Evolutionary conservation across 2,888 invertebrate species (phyloP).

Genomic region (Drosophila pseudotakahashii): DNA sequence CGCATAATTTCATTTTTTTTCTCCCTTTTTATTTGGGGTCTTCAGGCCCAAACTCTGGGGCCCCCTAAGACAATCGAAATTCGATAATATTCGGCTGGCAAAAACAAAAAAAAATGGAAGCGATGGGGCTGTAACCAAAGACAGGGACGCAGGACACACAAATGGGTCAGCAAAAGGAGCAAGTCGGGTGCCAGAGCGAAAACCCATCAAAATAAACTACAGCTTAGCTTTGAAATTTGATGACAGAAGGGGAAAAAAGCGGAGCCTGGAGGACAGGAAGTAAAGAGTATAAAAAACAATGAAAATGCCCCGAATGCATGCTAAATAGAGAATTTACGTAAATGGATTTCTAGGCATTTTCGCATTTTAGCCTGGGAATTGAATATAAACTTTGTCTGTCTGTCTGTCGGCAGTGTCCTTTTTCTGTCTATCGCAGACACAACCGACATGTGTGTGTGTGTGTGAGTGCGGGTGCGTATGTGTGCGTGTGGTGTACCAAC

Average conservation of each 20-base stretch:
- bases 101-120: conserved; percentile 28
- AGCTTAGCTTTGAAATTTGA: conserved; percentile 72
- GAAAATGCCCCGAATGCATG: conserved; percentile 80
- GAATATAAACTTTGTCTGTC: conserved; percentile 67
- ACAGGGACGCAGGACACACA: conserved; percentile 40
- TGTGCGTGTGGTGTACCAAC: conserved; percentile 49
- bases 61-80: conserved; percentile 75
- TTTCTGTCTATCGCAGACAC: conserved; percentile 28
- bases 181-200: conserved; percentile 47
- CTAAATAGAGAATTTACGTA: conserved; percentile 81
- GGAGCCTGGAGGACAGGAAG: conserved; percentile 15
- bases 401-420: conserved; percentile 42
- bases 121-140: conserved; percentile 33
- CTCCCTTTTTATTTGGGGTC: conserved; percentile 1
- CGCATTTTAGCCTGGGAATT: conserved; percentile 73
- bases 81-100: conserved; percentile 64
- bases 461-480: background rate
- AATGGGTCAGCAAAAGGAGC: conserved; percentile 47
- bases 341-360: conserved; percentile 81
- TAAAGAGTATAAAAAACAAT: conserved; percentile 69
- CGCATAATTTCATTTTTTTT: conserved; percentile 53
- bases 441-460: conserved; percentile 16
- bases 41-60: conserved; percentile 8
- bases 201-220: conserved; percentile 65
- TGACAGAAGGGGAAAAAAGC: conserved; percentile 49